Percentiles rank a stretch among this genome's conserved stretches.
Evolutionary conservation across 2,797 vertebrate genomes (phyloP).

Genomic region (Pterois miles): DNA sequence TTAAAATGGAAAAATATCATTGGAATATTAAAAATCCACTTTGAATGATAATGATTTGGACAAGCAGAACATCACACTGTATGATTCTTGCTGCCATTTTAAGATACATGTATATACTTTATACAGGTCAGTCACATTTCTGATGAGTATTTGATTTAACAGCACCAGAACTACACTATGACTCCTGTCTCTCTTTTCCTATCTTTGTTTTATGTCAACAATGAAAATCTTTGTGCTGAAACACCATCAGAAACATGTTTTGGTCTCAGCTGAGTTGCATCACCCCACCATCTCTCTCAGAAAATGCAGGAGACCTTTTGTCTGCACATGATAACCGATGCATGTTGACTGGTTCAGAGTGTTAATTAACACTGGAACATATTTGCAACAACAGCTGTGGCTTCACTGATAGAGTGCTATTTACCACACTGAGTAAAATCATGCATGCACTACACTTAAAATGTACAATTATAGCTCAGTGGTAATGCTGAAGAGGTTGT

Average conservation of each 20-base stretch:
- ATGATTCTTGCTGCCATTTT: neutral
- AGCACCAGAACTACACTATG: neutral
- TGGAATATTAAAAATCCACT: neutral
- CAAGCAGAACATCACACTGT: neutral
- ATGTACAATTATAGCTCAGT: slow-evolving; percentile 71
- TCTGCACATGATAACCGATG: neutral
- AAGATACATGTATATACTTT: too few relatives aligned
- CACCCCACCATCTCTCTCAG: neutral
- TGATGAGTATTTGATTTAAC: neutral
- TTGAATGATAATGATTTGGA: neutral
- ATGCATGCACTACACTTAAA: slow-evolving; percentile 71
- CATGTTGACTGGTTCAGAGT: neutral
- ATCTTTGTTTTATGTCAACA: neutral
- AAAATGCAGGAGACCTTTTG: slow-evolving; percentile 2
- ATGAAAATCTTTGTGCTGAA: neutral
- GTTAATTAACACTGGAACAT: slow-evolving; percentile 32
- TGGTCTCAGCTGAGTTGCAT: neutral
- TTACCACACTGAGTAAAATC: slow-evolving; percentile 72
- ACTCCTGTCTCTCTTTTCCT: neutral
- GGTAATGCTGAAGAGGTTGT: slow-evolving; percentile 71
- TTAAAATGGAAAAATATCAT: neutral
- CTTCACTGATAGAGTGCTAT: slow-evolving; percentile 52
- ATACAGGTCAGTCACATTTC: neutral
- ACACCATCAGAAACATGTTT: neutral
- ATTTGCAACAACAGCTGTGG: slow-evolving; percentile 29